Percentiles rank a stretch among this genome's conserved stretches.
phyloP scores from a whole-genome alignment of 2,888 invertebrate genomes.

The Ischnura elegans region DNA sequence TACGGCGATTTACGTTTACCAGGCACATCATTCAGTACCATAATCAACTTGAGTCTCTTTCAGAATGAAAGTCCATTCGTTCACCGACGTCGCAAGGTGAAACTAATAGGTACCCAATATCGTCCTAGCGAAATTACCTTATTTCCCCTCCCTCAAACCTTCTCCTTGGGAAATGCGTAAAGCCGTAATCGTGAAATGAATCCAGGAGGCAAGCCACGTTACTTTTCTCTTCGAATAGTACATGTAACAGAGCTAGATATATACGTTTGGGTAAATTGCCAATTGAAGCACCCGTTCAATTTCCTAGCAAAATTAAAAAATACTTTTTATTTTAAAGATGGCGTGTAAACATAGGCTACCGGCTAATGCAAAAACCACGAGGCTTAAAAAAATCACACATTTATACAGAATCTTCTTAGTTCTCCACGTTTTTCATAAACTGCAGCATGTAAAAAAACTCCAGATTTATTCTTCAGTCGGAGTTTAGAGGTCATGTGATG shows the following conservation, averaged over 20 bases:
- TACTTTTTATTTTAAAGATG: too few species aligned
- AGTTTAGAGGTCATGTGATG: too few species aligned
- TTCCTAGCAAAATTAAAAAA: too few species aligned
- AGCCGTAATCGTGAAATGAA: neutral
- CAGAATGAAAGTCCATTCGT: neutral
- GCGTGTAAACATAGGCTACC: too few species aligned
- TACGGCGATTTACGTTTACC: neutral
- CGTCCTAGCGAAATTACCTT: neutral
- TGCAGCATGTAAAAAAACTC: too few species aligned
- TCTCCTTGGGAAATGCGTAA: neutral
- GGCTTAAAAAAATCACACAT: too few species aligned
- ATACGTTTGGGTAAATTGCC: neutral
- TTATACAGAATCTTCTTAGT: too few species aligned
- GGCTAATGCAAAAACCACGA: too few species aligned
- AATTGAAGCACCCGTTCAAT: neutral
- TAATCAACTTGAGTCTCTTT: neutral
- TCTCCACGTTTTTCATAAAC: too few species aligned
- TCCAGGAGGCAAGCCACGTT: neutral
- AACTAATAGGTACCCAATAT: neutral
- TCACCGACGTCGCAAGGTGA: neutral
- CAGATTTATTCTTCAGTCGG: too few species aligned
- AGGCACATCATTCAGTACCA: neutral
- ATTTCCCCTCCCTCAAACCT: neutral
- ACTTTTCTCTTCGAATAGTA: neutral
- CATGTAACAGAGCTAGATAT: neutral